phyloP scores from a whole-genome alignment of 2,797 vertebrate species.

The Oryzias sinensis region DNA sequence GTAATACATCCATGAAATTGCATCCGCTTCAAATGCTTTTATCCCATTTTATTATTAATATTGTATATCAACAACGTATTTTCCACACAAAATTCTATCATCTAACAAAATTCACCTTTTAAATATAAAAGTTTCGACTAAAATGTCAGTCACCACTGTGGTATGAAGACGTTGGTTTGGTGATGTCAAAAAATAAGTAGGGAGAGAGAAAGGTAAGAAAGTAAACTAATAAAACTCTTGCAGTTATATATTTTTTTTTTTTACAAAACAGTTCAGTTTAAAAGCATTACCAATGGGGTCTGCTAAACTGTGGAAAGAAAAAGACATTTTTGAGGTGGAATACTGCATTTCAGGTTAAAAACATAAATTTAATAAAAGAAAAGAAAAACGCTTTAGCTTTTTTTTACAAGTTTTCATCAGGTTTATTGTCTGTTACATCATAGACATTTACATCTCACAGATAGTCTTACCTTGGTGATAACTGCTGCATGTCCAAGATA shows the following conservation, averaged over 20 bases:
- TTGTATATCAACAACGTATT: conserved; percentile 59
- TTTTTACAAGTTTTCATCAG: neutral
- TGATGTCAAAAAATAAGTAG: neutral
- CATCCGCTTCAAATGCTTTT: conserved; percentile 66
- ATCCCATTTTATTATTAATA: conserved; percentile 65
- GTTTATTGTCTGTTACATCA: too few relatives aligned
- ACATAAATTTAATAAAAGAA: neutral
- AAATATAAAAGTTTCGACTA: conserved; percentile 15
- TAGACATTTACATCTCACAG: too few relatives aligned
- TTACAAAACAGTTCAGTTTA: neutral
- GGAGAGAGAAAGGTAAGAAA: too few relatives aligned
- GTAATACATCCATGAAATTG: conserved; percentile 76
- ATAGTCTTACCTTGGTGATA: too few relatives aligned
- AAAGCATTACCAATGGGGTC: too few relatives aligned
- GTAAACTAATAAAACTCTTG: too few relatives aligned
- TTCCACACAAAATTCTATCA: conserved; percentile 41
- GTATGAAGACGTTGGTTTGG: neutral
- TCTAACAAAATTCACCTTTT: conserved; percentile 8
- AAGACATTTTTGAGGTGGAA: too few relatives aligned
- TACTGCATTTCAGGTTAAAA: too few relatives aligned
- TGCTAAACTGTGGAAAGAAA: too few relatives aligned
- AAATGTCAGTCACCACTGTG: conserved; percentile 18
- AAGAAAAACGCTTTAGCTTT: neutral
- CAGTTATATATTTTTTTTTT: neutral
- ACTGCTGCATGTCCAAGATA: too few relatives aligned